A percentile compares a stretch with the other conserved stretches of the same genome.
These are phyloP conservation scores for Caenorhabditis uteleia DNA, from an alignment of 2,888 invertebrate genomes.

Conservation along the genomic window DNA sequence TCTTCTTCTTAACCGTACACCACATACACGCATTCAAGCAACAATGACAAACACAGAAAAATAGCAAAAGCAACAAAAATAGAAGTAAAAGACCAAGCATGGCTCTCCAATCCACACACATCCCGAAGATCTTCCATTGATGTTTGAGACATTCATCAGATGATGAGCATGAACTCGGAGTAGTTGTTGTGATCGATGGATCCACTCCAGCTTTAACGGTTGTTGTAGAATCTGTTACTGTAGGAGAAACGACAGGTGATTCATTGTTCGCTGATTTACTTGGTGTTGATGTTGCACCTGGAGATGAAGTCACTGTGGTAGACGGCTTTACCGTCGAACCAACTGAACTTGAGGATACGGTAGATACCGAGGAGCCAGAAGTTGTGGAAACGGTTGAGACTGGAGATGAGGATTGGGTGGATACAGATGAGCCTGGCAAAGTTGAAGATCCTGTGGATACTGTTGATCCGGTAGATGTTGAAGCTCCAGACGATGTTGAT, in stretches of 20 bases:
- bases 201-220: no score
- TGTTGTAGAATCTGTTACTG: no score
- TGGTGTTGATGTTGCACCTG: neutral
- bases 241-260: neutral
- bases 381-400: neutral
- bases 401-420: neutral
- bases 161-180: neutral
- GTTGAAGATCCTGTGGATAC: neutral
- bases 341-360: neutral
- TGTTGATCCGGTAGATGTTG: neutral
- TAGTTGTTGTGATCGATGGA: neutral
- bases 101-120: conserved; percentile 43
- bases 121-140: conserved; percentile 38
- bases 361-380: neutral
- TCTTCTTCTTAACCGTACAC: conserved; percentile 10
- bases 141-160: conserved; percentile 14
- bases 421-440: neutral
- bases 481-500: neutral
- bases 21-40: conserved; percentile 40
- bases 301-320: conserved; percentile 5
- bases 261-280: conserved; percentile 2
- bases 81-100: conserved; percentile 24
- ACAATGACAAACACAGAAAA: conserved; percentile 33
- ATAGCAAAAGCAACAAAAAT: conserved; percentile 12
- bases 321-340: no score